Base-by-base conservation (phyloP, 2,888 invertebrate species). In the Loripinus fragilis region DNA sequence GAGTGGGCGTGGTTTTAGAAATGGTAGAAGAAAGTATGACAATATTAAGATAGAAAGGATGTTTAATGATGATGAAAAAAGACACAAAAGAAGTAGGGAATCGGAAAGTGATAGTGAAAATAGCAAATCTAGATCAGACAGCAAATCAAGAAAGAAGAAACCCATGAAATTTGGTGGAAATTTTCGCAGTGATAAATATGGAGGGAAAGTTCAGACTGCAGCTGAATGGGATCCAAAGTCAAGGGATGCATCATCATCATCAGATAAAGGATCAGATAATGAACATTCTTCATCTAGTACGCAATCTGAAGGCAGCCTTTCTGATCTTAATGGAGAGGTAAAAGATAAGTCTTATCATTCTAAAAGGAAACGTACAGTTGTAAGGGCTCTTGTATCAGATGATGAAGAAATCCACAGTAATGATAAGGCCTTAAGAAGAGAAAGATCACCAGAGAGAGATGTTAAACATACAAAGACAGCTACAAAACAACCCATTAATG, bases 201-300 rank as follows among this genome's bases (percentile, higher is more conserved):
- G 60, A 28, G 60, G 60, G 5, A 60, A 60, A 33, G 60, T 60
- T 33, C 60, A 60, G 33, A 60, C 60, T 33, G 60, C 60, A 33
- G 60, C 60, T n/a, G 60, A 60, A 60, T 60, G 60, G 60, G 60
- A 60, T 20, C 60, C 60, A 28, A 33, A 60, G 10, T 60, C 60
- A 17, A 17, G 33, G 1, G 33, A 60, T 60, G 60, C 3, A 33
- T 28, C 8, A 28, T 12, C 3, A 10, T 17, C 30, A 2, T 38
- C 5, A 5, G 33, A 33, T 17, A 33, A 30, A 3, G 60, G 33
- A 5, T 33, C 60, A 60, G 60, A 17, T 12, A n/a, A 7, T 33
- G 60, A 60, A 33, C 7, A 17, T 17, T 8, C 7, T 33, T 12
- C 60, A 60, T 8, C 20, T 20, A 60, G 33, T 17, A 33, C 60